phyloP scores from a whole-genome alignment of 2,888 invertebrate species.

The Calameuta filiformis region DNA sequence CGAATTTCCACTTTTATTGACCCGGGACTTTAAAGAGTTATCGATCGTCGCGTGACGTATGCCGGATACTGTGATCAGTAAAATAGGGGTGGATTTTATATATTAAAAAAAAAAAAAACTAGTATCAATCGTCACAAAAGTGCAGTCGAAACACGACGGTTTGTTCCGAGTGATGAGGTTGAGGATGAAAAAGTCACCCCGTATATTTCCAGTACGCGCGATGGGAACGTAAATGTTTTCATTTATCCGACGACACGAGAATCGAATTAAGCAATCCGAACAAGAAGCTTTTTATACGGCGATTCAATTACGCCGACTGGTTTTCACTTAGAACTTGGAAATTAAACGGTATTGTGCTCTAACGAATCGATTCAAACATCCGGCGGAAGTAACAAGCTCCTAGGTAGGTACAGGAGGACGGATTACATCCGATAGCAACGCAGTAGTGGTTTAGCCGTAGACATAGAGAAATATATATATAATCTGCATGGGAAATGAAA shows the following conservation, averaged over 20 bases:
- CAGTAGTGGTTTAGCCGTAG: background rate
- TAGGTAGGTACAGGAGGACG: background rate
- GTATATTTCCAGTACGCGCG: background rate
- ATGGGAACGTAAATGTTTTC: slow-evolving; percentile 16
- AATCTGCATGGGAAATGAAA: background rate
- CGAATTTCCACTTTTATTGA: background rate
- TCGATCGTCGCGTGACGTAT: background rate
- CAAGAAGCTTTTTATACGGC: slow-evolving; percentile 12
- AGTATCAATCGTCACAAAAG: background rate
- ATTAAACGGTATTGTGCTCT: slow-evolving; percentile 44
- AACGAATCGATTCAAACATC: slow-evolving; percentile 43
- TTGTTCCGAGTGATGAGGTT: background rate
- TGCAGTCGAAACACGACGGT: background rate
- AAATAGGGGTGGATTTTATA: background rate
- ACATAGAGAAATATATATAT: background rate
- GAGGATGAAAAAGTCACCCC: background rate
- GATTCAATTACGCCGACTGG: slow-evolving; percentile 9
- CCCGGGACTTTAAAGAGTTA: background rate
- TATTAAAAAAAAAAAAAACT: background rate
- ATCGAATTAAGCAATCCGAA: slow-evolving; percentile 21
- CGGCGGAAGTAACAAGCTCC: slow-evolving; percentile 6
- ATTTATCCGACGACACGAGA: slow-evolving; percentile 22
- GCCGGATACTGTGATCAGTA: background rate
- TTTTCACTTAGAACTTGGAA: slow-evolving; percentile 36
- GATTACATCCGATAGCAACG: background rate